phyloP scores from a whole-genome alignment of 2,113 vertebrate species.

The Malaclemys terrapin region DNA sequence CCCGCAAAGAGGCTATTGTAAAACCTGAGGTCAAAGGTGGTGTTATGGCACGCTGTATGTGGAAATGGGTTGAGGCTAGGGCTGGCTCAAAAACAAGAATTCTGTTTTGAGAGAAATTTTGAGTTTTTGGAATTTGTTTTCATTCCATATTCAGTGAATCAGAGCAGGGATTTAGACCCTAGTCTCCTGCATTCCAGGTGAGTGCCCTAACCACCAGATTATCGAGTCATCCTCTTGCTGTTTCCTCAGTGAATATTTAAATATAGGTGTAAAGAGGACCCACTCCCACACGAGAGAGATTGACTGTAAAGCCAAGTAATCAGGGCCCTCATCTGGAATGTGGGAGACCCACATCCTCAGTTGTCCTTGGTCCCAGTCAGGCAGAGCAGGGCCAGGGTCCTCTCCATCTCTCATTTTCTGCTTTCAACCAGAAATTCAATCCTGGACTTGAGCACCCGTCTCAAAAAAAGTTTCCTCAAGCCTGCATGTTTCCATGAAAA shows the following conservation, averaged over 20 bases:
- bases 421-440: not conserved
- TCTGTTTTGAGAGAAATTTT: not conserved
- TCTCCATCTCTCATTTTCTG: not conserved
- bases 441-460: not conserved
- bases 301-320: not conserved
- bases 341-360: not conserved
- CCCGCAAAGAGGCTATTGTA: slow-evolving; percentile 53
- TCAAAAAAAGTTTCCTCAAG: not conserved
- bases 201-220: not conserved
- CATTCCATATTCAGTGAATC: not conserved
- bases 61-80: slow-evolving; percentile 44
- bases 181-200: not conserved
- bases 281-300: not conserved
- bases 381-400: not conserved
- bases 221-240: not conserved
- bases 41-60: slow-evolving; percentile 53
- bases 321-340: not conserved
- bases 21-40: slow-evolving; percentile 68
- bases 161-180: not conserved
- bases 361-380: not conserved
- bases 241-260: not conserved
- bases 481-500: not conserved
- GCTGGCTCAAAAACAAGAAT: not conserved
- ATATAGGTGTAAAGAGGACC: not conserved
- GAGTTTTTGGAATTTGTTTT: not conserved